These are phyloP conservation scores for Phrixothrix hirtus DNA, from an alignment of 2,888 invertebrate species.

Conservation along the genomic window DNA sequence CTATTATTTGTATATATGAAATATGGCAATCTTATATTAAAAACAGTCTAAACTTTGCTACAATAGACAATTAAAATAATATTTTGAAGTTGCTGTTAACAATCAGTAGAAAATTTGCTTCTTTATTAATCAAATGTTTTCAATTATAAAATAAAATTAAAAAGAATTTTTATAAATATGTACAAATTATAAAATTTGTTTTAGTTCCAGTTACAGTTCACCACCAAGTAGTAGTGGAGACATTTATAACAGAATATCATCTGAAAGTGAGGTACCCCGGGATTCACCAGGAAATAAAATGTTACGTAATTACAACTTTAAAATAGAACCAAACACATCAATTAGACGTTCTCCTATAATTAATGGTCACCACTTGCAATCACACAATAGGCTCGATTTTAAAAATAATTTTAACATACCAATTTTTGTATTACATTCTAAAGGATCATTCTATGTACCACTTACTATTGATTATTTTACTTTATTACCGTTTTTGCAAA, in stretches of 20 bases:
- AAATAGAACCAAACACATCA: conserved; percentile 4
- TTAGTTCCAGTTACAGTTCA: conserved; percentile 51
- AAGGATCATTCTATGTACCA: conserved; percentile 87
- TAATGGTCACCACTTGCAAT: conserved; percentile 6
- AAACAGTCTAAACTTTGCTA: no score
- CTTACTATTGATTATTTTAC: conserved; percentile 77
- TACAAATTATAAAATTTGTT: conserved; percentile 4
- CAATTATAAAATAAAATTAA: no score
- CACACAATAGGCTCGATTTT: conserved; percentile 10
- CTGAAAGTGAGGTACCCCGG: conserved; percentile 8
- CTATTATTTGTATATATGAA: no score
- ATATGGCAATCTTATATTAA: no score
- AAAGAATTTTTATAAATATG: not conserved
- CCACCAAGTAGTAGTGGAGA: conserved; percentile 48
- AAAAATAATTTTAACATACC: conserved; percentile 70
- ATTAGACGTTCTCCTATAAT: conserved; percentile 1
- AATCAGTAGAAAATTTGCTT: no score
- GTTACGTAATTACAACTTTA: conserved; percentile 9
- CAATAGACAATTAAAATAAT: no score
- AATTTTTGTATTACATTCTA: conserved; percentile 87
- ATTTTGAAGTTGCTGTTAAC: no score
- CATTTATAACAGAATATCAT: conserved; percentile 5
- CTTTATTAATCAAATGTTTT: no score
- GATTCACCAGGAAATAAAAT: not conserved
- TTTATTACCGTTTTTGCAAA: conserved; percentile 70